Base-by-base conservation (phyloP, 2,888 invertebrate species). In the Podotricha telesiphe region DNA sequence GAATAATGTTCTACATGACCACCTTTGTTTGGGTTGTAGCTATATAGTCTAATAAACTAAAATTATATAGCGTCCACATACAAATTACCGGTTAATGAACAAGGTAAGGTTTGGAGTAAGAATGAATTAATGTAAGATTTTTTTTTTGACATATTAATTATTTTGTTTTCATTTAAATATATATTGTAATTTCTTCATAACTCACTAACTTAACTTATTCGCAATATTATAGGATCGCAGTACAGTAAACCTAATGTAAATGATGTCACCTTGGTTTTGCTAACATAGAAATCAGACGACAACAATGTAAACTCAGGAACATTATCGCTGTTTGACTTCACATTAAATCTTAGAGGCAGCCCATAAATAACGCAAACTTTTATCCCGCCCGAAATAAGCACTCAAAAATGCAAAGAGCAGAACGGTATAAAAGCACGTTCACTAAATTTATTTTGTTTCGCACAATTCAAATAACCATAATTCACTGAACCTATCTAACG, bases 331-430 rank as follows among this genome's bases (percentile, higher is more conserved):
- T 92, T 93, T 89, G 91, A 91, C 87, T 92, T 89, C 91, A 91
- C 92, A 92, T 93, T 92, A 93, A 92, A 93, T 93, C 92, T 93
- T 89, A 88, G 86, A 85, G 80, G 83, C 83, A 82, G 82, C 78
- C 83, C 90, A 92, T 93, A 93, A 93, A 93, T 93, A 92, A 92
- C 91, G 80, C 80, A 88, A 92, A 92, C 88, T 93, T 92, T 93
- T 93, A 91, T 93, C 93, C 92, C 84, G 81, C 87, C 84, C 86
- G 90, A 93, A 93, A 93, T 93, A 93, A 93, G 93, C 93, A 93
- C 93, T 93, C 93, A 93, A 93, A 93, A 93, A 93, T 93, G 93
- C 93, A 93, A 92, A 92, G 91, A 91, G 92, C 91, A 91, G 88
- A 91, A 90, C 91, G 86, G 83, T 79, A 91, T 87, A 91, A 90